These are phyloP conservation scores for Dorcus parallelipipedus DNA, from an alignment of 2,888 invertebrate genomes.

Conservation along the genomic window DNA sequence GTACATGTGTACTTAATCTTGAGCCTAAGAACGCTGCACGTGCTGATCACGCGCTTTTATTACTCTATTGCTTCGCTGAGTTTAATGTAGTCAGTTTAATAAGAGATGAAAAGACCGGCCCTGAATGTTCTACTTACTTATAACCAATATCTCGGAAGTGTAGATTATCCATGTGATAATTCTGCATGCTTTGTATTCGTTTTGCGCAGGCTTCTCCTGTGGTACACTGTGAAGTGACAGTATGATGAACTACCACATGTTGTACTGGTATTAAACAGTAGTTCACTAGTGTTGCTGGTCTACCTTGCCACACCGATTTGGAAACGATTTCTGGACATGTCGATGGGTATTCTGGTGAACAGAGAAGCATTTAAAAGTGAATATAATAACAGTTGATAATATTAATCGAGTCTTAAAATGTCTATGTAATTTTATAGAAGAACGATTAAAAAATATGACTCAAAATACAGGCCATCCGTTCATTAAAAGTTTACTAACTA, in stretches of 20 bases:
- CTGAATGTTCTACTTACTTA: constrained; percentile 52
- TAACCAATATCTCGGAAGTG: constrained; percentile 58
- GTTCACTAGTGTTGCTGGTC: constrained; percentile 49
- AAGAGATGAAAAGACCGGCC: too few species aligned
- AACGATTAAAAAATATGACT: too few species aligned
- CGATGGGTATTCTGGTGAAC: constrained; percentile 5
- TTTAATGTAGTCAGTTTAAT: too few species aligned
- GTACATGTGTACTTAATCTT: too few species aligned
- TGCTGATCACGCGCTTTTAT: too few species aligned
- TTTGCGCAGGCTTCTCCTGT: constrained; percentile 48
- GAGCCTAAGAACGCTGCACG: too few species aligned
- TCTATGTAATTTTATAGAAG: too few species aligned
- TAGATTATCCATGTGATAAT: constrained; percentile 51
- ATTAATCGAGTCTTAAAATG: too few species aligned
- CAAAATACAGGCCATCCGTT: too few species aligned
- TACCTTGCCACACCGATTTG: constrained; percentile 59
- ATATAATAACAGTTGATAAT: too few species aligned
- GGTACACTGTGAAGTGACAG: constrained; percentile 52
- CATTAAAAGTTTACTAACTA: too few species aligned
- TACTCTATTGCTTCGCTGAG: too few species aligned
- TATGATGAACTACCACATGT: constrained; percentile 58
- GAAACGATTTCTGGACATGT: constrained; percentile 56
- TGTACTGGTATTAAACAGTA: constrained; percentile 55
- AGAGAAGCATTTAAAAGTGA: not conserved
- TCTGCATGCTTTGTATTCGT: constrained; percentile 49